Evolutionary conservation across 2,797 vertebrate genomes (phyloP), one percentile per base, ranked within the genome.

Genomic region (Rhinophrynus dorsalis): DNA sequence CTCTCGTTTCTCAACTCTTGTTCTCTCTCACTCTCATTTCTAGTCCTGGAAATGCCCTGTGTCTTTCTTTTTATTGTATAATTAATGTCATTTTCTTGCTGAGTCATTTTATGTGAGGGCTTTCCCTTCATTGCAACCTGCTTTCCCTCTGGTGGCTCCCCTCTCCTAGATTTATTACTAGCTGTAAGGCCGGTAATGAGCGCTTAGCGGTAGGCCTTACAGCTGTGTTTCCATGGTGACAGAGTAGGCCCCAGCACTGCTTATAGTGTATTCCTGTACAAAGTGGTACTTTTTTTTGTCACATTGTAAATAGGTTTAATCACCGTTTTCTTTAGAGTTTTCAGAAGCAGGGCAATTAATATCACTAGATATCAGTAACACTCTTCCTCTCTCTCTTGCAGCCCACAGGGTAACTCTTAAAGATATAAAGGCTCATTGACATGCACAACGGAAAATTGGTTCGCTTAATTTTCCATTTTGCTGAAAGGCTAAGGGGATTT

Each of bases 221-320:
- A 44, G 72, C 74, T 76, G 84, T 63, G 92, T 95, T 93, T 71
- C 92, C 88, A 92, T 93, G 93, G 92, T 87, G 87, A 94, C 91
- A 74, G 67, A 35, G 75, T 82, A 88, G 90, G 81, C 86, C 71
- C 80, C 60, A 38, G 42, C 51, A 6, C 33, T 37, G 42, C 60
- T 51, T 23, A 17, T 17, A 27, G 66, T 40, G 52, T 3, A 9
- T 7, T 63, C 20, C 71, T 30, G 61, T 21, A 24, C 2, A 30
- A 62, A 57, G 66, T 63, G 67, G 76, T 74, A 77, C 57, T 72
- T 29, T 75, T 11, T 57, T 76, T 50, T 60, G 27, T 75, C 66
- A 67, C 37, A 2, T 65, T 75, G 77, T 69, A 75, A 79, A 72
- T 68, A 64, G 75, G 71, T 72, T 76, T 81, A 82, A 84, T 79